Evolutionary conservation across 2,797 vertebrate genomes (phyloP).

Genomic region (Eutrigla gurnardus): DNA sequence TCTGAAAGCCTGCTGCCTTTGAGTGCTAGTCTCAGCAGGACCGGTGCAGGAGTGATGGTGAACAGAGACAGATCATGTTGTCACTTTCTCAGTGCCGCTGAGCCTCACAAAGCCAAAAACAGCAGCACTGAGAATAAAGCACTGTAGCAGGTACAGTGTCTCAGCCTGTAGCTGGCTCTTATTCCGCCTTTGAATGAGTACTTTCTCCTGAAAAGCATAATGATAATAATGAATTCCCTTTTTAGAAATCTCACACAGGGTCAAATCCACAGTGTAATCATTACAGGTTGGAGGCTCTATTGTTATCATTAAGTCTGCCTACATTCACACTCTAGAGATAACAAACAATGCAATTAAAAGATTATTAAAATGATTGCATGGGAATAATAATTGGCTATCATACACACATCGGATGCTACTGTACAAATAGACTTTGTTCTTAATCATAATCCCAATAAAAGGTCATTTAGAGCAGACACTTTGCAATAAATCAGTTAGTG

Average conservation of each 20-base stretch:
- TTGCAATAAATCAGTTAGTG: neutral
- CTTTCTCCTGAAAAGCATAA: slow-evolving; percentile 20
- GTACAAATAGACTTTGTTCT: neutral
- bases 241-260: slow-evolving; percentile 29
- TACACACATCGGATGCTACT: neutral
- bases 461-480: neutral
- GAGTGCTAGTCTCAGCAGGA: slow-evolving; percentile 76
- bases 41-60: slow-evolving; percentile 73
- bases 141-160: slow-evolving; percentile 14
- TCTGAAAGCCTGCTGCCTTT: slow-evolving; percentile 77
- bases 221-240: slow-evolving; percentile 23
- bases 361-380: neutral
- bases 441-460: neutral
- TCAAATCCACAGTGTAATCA: slow-evolving; percentile 20
- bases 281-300: slow-evolving; percentile 18
- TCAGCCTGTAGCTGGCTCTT: slow-evolving; percentile 23
- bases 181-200: slow-evolving; percentile 31
- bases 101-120: slow-evolving; percentile 67
- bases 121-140: slow-evolving; percentile 58
- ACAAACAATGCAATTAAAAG: neutral
- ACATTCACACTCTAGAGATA: neutral
- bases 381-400: neutral
- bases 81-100: slow-evolving; percentile 75
- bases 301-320: slow-evolving; percentile 11
- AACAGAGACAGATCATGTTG: slow-evolving; percentile 82